Evolutionary conservation across 2,113 vertebrate genomes (phyloP), one percentile per base, ranked within the genome.

Genomic region (Chlamydotis undulata): DNA sequence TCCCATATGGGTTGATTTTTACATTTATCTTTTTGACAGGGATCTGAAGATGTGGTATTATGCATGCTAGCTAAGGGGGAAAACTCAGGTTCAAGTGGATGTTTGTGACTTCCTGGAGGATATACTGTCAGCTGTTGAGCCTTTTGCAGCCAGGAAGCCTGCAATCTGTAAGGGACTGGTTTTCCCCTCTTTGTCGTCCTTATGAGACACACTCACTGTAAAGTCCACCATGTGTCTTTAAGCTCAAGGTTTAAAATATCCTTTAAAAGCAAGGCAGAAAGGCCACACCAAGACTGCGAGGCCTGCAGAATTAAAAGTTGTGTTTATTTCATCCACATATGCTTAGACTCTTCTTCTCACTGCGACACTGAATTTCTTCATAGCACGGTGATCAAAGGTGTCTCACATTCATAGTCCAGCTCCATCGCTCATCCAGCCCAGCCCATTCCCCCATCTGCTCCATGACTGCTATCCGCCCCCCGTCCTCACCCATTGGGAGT

Each of bases 71-170:
- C 55, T 70, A 53, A 69, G 49, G 74, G 67, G 29, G 37, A 29
- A 55, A 71, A 37, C 33, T 70, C 18, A 60, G 39, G 60, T 96
- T 94, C 6, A 4, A 53, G 61, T 37, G 86, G 52, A 83, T 87
- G 19, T 90, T 94, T 96, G 59, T 97, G 85, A 78, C 71, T 95
- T 93, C 81, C 50, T 67, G n/a, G 35, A 94, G 83, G 74, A 84
- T 89, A 56, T 26, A 26, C 31, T 67, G 41, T 87, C 52, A 94
- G 83, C 87, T 96, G 22, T 33, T 95, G 67, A 87, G 39, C 18
- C 39, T 97, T 97, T 74, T 94, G 33, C 57, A 97, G 81, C 57
- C 91, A 93, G 86, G 85, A 96, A 97, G 50, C 60, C 61, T 89
- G 59, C 95, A 92, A 96, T 94, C 81, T 89, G 41, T 86, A 68